These are phyloP conservation scores for Meiosimyza decipiens DNA, from an alignment of 2,888 invertebrate species.

Conservation along the genomic window DNA sequence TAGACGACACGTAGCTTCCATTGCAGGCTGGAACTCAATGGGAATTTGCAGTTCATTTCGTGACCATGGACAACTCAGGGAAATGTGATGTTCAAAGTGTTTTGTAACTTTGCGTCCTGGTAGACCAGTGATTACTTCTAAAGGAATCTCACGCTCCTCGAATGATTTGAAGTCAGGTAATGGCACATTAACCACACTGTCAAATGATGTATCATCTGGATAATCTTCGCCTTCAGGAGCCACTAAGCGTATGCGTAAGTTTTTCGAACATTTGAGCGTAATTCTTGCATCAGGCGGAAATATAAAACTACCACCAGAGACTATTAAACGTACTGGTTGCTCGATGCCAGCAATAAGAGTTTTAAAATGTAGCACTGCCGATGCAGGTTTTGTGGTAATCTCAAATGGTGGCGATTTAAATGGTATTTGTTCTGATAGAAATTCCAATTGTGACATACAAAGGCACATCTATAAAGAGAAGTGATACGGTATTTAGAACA, in stretches of 20 bases:
- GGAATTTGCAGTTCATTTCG: slow-evolving; percentile 78
- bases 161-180: slow-evolving; percentile 75
- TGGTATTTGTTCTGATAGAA: slow-evolving; percentile 74
- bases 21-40: slow-evolving; percentile 85
- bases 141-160: slow-evolving; percentile 71
- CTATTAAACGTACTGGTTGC: slow-evolving; percentile 79
- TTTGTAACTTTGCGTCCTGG: slow-evolving; percentile 78
- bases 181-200: slow-evolving; percentile 68
- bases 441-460: slow-evolving; percentile 74
- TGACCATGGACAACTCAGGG: slow-evolving; percentile 83
- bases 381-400: slow-evolving; percentile 68
- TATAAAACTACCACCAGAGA: slow-evolving; percentile 82
- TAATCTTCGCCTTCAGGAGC: slow-evolving; percentile 34
- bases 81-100: slow-evolving; percentile 81
- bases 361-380: slow-evolving; percentile 71
- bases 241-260: slow-evolving; percentile 62
- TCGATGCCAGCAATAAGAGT: slow-evolving; percentile 85
- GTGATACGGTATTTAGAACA: neutral
- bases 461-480: slow-evolving; percentile 53
- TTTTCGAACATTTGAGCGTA: slow-evolving; percentile 63
- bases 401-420: slow-evolving; percentile 64
- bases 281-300: slow-evolving; percentile 74
- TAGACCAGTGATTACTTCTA: slow-evolving; percentile 79
- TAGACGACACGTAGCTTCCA: slow-evolving; percentile 82
- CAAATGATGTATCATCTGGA: slow-evolving; percentile 53